A percentile compares a stretch with the other conserved stretches of the same genome.
These are phyloP conservation scores for Acrossocheilus wenchowensis DNA, from an alignment of 2,797 vertebrate species.

Conservation along the genomic window DNA sequence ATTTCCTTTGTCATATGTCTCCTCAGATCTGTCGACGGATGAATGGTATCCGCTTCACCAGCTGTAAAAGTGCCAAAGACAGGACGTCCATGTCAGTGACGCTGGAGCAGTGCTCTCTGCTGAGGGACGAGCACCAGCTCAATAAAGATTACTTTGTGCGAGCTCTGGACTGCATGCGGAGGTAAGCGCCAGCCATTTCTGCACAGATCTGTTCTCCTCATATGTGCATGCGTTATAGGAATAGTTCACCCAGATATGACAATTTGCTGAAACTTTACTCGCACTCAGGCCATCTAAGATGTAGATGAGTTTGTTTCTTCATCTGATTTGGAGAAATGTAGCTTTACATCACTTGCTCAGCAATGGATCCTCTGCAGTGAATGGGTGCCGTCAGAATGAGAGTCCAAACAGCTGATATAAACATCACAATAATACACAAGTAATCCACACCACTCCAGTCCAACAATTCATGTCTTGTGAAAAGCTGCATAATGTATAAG, in stretches of 20 bases:
- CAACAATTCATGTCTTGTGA: background rate
- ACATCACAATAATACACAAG: background rate
- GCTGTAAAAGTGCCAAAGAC: slow-evolving; percentile 99
- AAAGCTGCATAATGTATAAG: background rate
- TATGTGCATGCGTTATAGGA: background rate
- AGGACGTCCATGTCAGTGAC: slow-evolving; percentile 99
- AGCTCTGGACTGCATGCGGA: slow-evolving; percentile 97
- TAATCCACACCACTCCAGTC: background rate
- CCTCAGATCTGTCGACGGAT: slow-evolving; percentile 93
- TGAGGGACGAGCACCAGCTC: slow-evolving; percentile 94
- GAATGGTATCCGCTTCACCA: slow-evolving; percentile 97
- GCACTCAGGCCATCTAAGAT: background rate
- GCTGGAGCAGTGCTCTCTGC: slow-evolving; percentile 92
- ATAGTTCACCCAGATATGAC: background rate
- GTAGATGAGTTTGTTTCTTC: background rate
- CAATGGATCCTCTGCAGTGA: background rate
- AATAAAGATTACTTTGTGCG: slow-evolving; percentile 94
- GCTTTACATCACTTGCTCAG: background rate
- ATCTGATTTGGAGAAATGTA: background rate
- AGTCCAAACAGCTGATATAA: background rate
- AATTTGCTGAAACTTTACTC: background rate
- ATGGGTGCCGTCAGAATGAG: background rate
- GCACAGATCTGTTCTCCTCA: background rate
- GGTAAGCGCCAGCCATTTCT: slow-evolving; percentile 75
- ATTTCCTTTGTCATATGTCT: background rate